phyloP scores from a whole-genome alignment of 2,113 vertebrate genomes.

The Zapus hudsonius region DNA sequence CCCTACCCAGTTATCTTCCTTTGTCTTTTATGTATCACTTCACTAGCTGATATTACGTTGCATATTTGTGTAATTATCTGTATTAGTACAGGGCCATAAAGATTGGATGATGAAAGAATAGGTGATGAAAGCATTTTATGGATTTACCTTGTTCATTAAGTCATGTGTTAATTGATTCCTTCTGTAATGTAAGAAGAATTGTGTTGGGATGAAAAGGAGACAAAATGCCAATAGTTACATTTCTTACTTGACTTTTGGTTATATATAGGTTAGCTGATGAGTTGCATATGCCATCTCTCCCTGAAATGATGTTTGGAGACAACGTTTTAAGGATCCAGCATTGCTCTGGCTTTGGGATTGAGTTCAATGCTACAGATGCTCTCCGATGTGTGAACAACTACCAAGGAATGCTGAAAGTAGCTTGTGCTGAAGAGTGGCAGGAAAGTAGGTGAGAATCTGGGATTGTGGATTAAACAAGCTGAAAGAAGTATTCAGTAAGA shows the following conservation, averaged over 20 bases:
- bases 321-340: conserved; percentile 95
- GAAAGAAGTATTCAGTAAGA: neutral
- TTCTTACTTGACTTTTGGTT: conserved; percentile 35
- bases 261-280: conserved; percentile 91
- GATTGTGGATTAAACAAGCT: neutral
- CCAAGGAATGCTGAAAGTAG: conserved; percentile 94
- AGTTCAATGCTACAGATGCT: conserved; percentile 96
- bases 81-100: neutral
- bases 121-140: neutral
- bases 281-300: conserved; percentile 94
- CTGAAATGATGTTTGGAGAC: conserved; percentile 99
- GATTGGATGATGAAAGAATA: neutral
- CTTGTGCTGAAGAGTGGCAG: conserved; percentile 98
- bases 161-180: neutral
- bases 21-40: neutral
- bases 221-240: neutral
- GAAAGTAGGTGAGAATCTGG: conserved; percentile 91
- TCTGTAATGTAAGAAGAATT: neutral
- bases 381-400: conserved; percentile 95
- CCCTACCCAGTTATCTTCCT: neutral
- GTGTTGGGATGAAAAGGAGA: neutral
- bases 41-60: neutral
- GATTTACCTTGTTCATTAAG: neutral
- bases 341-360: conserved; percentile 92
- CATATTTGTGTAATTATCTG: neutral